phyloP scores from a whole-genome alignment of 2,888 invertebrate genomes.

The Horisme vitalbata region DNA sequence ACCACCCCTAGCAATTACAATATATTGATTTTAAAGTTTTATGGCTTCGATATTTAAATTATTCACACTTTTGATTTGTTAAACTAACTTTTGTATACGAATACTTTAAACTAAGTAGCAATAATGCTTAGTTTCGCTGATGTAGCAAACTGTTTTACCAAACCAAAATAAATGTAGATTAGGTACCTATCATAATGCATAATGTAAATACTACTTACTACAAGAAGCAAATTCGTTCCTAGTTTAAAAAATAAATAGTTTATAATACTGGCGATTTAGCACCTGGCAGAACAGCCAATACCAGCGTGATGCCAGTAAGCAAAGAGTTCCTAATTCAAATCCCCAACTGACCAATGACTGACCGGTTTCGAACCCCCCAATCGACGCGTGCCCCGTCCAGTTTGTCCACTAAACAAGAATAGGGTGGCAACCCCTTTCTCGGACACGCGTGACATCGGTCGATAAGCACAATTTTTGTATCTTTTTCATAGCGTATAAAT shows the following conservation, averaged over 20 bases:
- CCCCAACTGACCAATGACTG: slow-evolving; percentile 69
- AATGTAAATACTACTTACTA: too few species aligned
- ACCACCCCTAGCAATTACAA: slow-evolving; percentile 46
- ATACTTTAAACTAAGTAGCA: not conserved
- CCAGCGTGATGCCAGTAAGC: slow-evolving; percentile 28
- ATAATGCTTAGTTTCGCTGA: too few species aligned
- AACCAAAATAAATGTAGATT: too few species aligned
- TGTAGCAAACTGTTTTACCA: too few species aligned
- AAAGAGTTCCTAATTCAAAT: slow-evolving; percentile 22
- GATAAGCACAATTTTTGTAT: slow-evolving; percentile 38
- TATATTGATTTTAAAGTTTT: slow-evolving; percentile 26
- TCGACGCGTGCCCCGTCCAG: slow-evolving; percentile 61
- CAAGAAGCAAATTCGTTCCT: too few species aligned
- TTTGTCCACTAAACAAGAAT: slow-evolving; percentile 40
- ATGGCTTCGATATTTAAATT: slow-evolving; percentile 22
- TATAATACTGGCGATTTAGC: slow-evolving; percentile 47
- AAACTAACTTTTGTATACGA: too few species aligned
- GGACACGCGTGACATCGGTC: slow-evolving; percentile 44
- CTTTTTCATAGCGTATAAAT: slow-evolving; percentile 61
- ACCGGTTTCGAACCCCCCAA: slow-evolving; percentile 61
- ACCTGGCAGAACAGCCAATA: slow-evolving; percentile 68
- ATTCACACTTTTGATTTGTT: not conserved
- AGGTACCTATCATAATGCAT: too few species aligned
- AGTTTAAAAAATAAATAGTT: too few species aligned
- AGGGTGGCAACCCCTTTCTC: slow-evolving; percentile 35